phyloP scores from a whole-genome alignment of 2,113 vertebrate species.

The Trichomycterus rosablanca region DNA sequence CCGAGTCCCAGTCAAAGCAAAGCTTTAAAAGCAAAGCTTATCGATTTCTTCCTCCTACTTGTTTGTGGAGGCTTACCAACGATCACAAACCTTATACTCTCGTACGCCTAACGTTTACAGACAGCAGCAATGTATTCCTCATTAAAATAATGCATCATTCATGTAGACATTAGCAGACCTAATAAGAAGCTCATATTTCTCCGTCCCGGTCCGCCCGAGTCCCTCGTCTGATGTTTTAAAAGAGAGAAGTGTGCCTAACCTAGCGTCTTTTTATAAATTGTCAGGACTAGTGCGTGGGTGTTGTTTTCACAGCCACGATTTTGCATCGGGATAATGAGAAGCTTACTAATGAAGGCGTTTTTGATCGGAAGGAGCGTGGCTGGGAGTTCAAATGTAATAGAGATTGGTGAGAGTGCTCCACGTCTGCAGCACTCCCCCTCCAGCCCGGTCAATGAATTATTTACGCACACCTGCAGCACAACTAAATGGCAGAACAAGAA shows the following conservation, averaged over 20 bases:
- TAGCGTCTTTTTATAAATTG: background rate
- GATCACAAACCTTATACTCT: background rate
- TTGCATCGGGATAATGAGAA: constrained; percentile 29
- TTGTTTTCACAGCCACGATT: background rate
- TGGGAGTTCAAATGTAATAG: constrained; percentile 36
- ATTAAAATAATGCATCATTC: background rate
- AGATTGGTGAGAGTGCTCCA: constrained; percentile 31
- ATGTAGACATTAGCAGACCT: background rate
- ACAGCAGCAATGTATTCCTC: background rate
- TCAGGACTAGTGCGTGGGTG: background rate
- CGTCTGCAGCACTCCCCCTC: constrained; percentile 29
- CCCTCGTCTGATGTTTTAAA: background rate
- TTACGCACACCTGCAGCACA: constrained; percentile 37
- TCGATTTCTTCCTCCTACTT: background rate
- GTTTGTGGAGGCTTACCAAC: background rate
- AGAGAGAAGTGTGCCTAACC: constrained; percentile 8
- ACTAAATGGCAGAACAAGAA: constrained; percentile 31
- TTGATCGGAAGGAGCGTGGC: constrained; percentile 33
- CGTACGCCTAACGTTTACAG: background rate
- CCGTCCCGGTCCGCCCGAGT: background rate
- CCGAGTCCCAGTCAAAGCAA: background rate
- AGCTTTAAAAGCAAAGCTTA: background rate
- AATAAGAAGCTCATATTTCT: background rate
- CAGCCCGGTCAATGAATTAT: constrained; percentile 46
- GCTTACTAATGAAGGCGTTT: constrained; percentile 33